Conservation (phyloP, 2,888 invertebrate species). For the Neocrepidodera transversa region DNA sequence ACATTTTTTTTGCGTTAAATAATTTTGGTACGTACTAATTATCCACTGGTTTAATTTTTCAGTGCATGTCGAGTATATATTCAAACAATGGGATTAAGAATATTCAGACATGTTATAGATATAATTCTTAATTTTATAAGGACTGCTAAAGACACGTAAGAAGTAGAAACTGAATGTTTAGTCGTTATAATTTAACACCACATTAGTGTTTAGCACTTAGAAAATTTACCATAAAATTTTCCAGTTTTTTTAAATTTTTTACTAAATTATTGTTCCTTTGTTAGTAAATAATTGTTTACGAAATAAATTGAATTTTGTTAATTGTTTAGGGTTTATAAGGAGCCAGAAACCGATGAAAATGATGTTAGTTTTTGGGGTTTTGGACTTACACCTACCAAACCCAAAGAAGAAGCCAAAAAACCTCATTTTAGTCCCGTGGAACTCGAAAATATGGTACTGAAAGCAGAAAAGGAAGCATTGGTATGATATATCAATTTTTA, state of each 20-base stretch:
- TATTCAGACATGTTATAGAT: conserved; percentile 25
- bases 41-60: no score
- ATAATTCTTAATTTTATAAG: conserved; percentile 16
- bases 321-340: conserved; percentile 14
- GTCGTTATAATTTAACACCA: background rate
- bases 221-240: no score
- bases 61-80: conserved; percentile 24
- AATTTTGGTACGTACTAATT: no score
- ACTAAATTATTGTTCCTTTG: no score
- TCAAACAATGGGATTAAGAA: conserved; percentile 26
- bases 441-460: conserved; percentile 61
- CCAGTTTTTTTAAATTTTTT: background rate
- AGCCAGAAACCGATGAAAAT: conserved; percentile 63
- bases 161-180: conserved; percentile 25
- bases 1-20: no score
- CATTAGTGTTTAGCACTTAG: no score
- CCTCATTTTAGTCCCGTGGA: conserved; percentile 57
- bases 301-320: no score
- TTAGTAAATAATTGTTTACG: no score
- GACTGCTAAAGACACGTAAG: conserved; percentile 28
- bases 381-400: conserved; percentile 56
- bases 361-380: conserved; percentile 72
- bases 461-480: conserved; percentile 69
- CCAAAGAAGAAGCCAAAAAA: conserved; percentile 44
- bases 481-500: conserved; percentile 55